Conservation (phyloP, 2,113 vertebrate genomes). For the Noturus placidus region DNA sequence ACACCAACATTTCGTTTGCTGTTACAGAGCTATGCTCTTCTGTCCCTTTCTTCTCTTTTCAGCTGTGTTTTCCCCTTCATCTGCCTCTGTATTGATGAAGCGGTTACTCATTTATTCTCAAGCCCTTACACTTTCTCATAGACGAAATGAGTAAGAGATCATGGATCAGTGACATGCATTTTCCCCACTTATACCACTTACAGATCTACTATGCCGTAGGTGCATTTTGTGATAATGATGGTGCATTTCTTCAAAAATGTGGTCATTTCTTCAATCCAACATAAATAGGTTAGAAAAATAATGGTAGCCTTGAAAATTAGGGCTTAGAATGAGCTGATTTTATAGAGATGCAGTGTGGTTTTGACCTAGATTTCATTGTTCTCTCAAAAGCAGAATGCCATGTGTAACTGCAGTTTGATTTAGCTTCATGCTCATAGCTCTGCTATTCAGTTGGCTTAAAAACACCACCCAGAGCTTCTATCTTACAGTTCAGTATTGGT, state of each 20-base stretch:
- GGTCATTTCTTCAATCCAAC: background rate
- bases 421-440: background rate
- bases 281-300: background rate
- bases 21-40: background rate
- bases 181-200: background rate
- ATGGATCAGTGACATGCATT: background rate
- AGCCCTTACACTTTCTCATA: background rate
- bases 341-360: background rate
- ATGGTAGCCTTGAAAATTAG: background rate
- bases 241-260: too few relatives aligned
- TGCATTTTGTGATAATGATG: background rate
- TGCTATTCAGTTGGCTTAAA: background rate
- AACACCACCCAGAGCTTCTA: background rate
- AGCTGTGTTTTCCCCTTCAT: constrained; percentile 2
- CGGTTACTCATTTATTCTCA: background rate
- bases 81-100: background rate
- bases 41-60: background rate
- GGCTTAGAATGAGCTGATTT: background rate
- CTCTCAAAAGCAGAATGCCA: background rate
- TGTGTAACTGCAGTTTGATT: background rate
- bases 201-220: background rate
- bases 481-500: background rate
- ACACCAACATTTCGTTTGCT: background rate
- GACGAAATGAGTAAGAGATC: background rate
- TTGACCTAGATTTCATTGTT: background rate